Percentiles rank a stretch among this genome's conserved stretches.
phyloP scores from a whole-genome alignment of 2,888 invertebrate genomes.

The Aelia acuminata region DNA sequence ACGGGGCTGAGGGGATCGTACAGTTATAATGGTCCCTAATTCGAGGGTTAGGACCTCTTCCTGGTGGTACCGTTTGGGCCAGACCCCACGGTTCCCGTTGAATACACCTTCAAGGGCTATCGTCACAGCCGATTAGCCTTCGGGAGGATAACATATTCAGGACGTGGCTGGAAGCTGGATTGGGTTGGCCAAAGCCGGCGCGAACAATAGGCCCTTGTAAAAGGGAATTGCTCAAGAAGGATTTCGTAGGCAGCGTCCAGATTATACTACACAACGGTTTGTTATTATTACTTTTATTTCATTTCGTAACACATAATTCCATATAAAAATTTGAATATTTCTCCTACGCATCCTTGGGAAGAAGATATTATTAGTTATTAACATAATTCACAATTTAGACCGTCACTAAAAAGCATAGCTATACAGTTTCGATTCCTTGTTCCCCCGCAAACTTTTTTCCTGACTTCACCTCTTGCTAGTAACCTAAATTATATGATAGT shows the following conservation, averaged over 20 bases:
- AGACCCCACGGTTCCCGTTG: slow-evolving; percentile 12
- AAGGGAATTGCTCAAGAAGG: not conserved
- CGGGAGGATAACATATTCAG: slow-evolving; percentile 29
- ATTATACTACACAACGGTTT: not conserved
- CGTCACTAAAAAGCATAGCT: not conserved
- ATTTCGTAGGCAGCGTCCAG: not conserved
- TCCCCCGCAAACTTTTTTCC: not conserved
- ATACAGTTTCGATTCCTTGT: not conserved
- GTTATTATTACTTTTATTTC: not conserved
- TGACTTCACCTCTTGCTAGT: too few species aligned
- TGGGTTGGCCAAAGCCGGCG: not conserved
- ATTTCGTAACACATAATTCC: not conserved
- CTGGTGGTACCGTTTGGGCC: not conserved
- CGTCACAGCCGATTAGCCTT: slow-evolving; percentile 26
- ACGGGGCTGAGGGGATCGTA: not conserved
- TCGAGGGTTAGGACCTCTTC: not conserved
- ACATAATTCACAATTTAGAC: not conserved
- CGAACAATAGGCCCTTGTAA: not conserved
- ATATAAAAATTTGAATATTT: not conserved
- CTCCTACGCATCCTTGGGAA: not conserved
- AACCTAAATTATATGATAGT: too few species aligned
- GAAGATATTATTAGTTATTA: not conserved
- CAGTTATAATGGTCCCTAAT: slow-evolving; percentile 21
- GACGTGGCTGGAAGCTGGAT: not conserved
- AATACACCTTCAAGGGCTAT: not conserved